Conservation (phyloP, 64 coral and sea anemone species). For the Stichodactyla helianthus region DNA sequence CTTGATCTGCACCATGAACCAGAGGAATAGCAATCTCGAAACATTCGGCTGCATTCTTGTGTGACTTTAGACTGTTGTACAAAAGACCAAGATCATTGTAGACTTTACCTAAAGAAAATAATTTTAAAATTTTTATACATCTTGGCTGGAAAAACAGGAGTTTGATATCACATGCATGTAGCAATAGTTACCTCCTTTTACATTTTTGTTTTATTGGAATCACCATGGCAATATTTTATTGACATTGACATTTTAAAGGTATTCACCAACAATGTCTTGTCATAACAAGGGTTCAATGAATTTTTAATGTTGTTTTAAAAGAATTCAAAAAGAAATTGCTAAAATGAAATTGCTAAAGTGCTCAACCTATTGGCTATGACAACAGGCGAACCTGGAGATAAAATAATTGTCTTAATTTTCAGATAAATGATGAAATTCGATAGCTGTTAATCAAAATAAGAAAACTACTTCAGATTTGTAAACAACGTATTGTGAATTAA, state of each 20-base stretch:
- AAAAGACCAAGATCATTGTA: conserved; percentile 71
- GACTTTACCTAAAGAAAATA: conserved; percentile 38
- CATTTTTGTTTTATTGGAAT: background rate
- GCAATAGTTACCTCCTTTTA: background rate
- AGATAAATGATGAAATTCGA: no score
- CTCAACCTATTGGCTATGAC: background rate
- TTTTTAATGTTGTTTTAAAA: background rate
- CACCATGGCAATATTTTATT: background rate
- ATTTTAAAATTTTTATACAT: background rate
- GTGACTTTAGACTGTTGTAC: conserved; percentile 57
- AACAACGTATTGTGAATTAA: no score
- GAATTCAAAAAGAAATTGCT: background rate
- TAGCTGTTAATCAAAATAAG: background rate
- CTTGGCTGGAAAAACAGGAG: no score
- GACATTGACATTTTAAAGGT: background rate
- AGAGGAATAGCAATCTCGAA: conserved; percentile 67
- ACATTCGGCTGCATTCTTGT: conserved; percentile 62
- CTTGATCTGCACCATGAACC: background rate
- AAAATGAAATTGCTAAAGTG: background rate
- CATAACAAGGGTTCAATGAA: background rate
- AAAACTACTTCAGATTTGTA: background rate
- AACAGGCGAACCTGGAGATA: background rate
- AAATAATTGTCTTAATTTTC: no score
- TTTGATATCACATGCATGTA: no score
- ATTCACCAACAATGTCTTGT: background rate